Evolutionary conservation across 2,888 invertebrate genomes (phyloP).

Genomic region (Siphlonurus alternatus): DNA sequence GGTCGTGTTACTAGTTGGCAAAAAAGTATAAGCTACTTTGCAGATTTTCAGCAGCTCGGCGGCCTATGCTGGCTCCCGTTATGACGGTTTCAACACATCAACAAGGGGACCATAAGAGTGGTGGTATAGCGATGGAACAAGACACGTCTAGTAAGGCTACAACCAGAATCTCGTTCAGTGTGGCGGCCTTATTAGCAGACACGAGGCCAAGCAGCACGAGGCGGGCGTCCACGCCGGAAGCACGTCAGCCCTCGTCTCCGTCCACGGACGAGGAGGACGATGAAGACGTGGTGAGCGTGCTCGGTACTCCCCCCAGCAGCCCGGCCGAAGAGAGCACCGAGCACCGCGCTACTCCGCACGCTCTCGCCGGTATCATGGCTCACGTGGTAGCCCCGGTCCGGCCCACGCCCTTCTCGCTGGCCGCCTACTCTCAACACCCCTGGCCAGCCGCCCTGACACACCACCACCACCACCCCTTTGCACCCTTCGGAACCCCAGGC

Average conservation of each 20-base stretch:
- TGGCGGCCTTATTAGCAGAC: constrained; percentile 72
- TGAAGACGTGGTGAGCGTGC: constrained; percentile 40
- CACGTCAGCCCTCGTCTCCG: constrained; percentile 23
- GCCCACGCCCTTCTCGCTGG: constrained; percentile 51
- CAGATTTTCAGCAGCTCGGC: too few species aligned
- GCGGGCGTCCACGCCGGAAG: constrained; percentile 25
- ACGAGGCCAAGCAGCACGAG: constrained; percentile 36
- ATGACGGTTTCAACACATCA: constrained; percentile 9
- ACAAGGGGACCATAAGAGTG: constrained; percentile 9
- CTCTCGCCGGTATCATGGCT: constrained; percentile 9
- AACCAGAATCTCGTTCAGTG: constrained; percentile 48
- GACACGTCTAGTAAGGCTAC: neutral
- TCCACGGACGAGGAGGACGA: constrained; percentile 47
- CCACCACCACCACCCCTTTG: neutral
- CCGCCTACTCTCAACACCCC: constrained; percentile 2
- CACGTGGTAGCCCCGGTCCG: constrained; percentile 35
- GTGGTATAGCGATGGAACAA: constrained; percentile 28
- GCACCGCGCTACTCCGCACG: constrained; percentile 13
- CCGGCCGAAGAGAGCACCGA: constrained; percentile 43
- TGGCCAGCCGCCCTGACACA: neutral
- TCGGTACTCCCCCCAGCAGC: constrained; percentile 31
- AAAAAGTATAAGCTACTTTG: neutral
- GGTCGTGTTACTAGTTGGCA: neutral
- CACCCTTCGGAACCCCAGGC: neutral
- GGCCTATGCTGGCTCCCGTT: constrained; percentile 7